A percentile compares a stretch with the other conserved stretches of the same genome.
Evolutionary conservation across 1,140 invertebrate species (phyloP).

Genomic region (Caerostris extrusa): DNA sequence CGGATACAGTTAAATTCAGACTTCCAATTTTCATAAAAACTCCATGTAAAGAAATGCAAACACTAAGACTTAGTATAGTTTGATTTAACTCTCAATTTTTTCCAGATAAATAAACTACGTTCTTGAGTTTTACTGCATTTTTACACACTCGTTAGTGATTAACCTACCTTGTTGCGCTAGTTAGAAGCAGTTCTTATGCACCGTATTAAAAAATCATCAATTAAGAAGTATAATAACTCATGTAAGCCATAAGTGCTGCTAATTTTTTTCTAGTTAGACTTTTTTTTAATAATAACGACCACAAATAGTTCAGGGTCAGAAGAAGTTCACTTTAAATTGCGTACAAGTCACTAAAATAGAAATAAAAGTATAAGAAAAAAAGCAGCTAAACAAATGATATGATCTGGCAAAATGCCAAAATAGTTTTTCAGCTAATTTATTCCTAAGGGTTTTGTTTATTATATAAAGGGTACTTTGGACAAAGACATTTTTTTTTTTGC

Average conservation of each 20-base stretch:
- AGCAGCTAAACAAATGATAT: not conserved
- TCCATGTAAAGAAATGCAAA: not conserved
- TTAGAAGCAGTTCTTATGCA: not conserved
- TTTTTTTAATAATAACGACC: not conserved
- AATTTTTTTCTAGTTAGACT: not conserved
- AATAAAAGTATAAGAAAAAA: not conserved
- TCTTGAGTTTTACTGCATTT: not conserved
- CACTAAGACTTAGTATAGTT: not conserved
- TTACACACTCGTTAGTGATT: not conserved
- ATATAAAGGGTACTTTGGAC: not conserved
- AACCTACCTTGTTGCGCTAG: not conserved
- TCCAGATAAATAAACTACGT: not conserved
- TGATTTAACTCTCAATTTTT: not conserved
- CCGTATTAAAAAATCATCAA: not conserved
- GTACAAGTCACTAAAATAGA: not conserved
- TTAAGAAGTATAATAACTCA: not conserved
- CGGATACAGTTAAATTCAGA: too few species aligned
- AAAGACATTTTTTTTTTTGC: too few species aligned
- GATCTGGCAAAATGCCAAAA: not conserved
- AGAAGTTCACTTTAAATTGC: not conserved
- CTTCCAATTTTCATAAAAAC: not conserved
- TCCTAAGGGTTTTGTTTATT: not conserved
- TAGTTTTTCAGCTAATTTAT: not conserved
- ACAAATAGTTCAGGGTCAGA: not conserved
- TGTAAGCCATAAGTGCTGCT: not conserved